A percentile compares a stretch with the other conserved stretches of the same genome.
Conservation (phyloP, 2,797 vertebrate genomes). For the Acomys russatus region DNA sequence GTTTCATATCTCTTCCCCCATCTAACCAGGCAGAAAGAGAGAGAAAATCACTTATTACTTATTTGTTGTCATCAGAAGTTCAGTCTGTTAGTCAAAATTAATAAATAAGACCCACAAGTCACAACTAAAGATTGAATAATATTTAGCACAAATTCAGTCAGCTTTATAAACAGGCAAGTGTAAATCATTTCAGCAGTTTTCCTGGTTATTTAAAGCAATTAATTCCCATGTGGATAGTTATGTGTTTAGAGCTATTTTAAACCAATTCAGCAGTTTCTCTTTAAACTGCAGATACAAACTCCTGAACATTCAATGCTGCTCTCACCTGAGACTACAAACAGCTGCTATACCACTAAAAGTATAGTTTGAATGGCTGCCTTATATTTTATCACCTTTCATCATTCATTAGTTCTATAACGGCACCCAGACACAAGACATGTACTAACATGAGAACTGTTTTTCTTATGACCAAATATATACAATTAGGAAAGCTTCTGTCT, state of each 20-base stretch:
- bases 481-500: constrained; percentile 61
- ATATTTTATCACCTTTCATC: constrained; percentile 70
- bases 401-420: constrained; percentile 71
- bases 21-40: background rate
- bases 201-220: constrained; percentile 57
- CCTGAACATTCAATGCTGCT: constrained; percentile 46
- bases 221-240: constrained; percentile 49
- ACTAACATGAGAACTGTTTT: constrained; percentile 73
- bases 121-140: constrained; percentile 46
- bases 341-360: constrained; percentile 46
- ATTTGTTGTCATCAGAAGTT: background rate
- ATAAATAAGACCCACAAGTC: constrained; percentile 8
- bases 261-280: constrained; percentile 70
- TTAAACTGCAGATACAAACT: constrained; percentile 69
- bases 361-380: constrained; percentile 59
- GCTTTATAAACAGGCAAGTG: background rate
- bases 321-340: constrained; percentile 25
- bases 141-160: constrained; percentile 56
- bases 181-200: constrained; percentile 69
- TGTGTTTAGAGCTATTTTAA: constrained; percentile 72
- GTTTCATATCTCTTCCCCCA: background rate
- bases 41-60: background rate
- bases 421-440: constrained; percentile 42
- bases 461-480: constrained; percentile 59
- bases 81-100: background rate